Evolutionary conservation across 1,140 invertebrate genomes (phyloP).

Genomic region (Ridgeia piscesae): DNA sequence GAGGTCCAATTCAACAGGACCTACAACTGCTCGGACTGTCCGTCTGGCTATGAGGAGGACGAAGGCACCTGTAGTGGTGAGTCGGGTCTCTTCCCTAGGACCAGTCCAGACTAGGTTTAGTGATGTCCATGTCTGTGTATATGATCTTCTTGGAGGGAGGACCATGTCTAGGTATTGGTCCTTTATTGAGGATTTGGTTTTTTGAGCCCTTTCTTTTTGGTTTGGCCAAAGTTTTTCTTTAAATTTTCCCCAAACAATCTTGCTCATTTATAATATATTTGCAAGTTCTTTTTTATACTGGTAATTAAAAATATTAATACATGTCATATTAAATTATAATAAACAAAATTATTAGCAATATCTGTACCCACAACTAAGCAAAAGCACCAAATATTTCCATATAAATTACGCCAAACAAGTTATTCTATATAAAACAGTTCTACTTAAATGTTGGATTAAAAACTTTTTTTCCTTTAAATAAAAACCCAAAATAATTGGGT

Average conservation of each 20-base stretch:
- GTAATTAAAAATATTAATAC: not conserved
- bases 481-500: too few relatives aligned
- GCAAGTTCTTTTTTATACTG: not conserved
- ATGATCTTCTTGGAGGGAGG: too few relatives aligned
- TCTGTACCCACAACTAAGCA: not conserved
- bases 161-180: too few relatives aligned
- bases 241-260: too few relatives aligned
- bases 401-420: not conserved
- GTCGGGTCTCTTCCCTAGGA: not conserved
- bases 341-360: not conserved
- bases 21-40: not conserved
- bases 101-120: too few relatives aligned
- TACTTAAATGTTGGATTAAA: too few relatives aligned
- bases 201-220: too few relatives aligned
- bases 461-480: too few relatives aligned
- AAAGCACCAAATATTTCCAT: too few relatives aligned
- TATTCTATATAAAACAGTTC: not conserved
- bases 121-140: too few relatives aligned
- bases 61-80: not conserved
- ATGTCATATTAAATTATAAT: not conserved
- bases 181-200: too few relatives aligned
- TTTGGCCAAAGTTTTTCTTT: too few relatives aligned
- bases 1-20: not conserved
- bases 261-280: not conserved
- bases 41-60: not conserved